Conservation (phyloP, 2,797 vertebrate species). For the Hydrocynus forskahlii region DNA sequence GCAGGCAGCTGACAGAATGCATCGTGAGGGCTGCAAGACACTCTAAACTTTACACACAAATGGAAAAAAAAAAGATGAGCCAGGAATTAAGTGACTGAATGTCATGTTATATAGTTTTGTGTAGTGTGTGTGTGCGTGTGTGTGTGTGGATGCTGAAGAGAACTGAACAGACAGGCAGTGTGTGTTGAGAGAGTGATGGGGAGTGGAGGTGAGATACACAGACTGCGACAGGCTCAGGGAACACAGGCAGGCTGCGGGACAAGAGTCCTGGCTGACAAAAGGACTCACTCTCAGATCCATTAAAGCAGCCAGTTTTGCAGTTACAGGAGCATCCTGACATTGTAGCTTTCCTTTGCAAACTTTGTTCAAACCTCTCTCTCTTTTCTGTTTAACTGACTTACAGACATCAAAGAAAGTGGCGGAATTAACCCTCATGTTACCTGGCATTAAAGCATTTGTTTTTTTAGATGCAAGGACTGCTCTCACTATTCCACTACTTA, state of each 20-base stretch:
- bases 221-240: constrained; percentile 68
- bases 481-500: too few relatives aligned
- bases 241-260: constrained; percentile 64
- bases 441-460: too few relatives aligned
- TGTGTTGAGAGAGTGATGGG: constrained; percentile 38
- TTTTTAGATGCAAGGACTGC: too few relatives aligned
- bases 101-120: constrained; percentile 38
- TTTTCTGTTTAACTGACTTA: neutral
- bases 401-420: neutral
- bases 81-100: constrained; percentile 51
- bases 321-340: constrained; percentile 60
- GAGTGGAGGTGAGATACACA: constrained; percentile 64
- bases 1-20: constrained; percentile 54
- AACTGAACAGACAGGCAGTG: constrained; percentile 67
- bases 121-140: constrained; percentile 44
- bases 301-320: constrained; percentile 69
- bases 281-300: constrained; percentile 70
- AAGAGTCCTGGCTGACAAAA: constrained; percentile 78
- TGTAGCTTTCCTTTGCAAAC: constrained; percentile 61
- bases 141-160: constrained; percentile 51
- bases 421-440: neutral
- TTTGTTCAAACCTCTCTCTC: constrained; percentile 3
- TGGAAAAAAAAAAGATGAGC: constrained; percentile 33
- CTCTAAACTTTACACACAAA: constrained; percentile 38
- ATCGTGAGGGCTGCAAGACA: constrained; percentile 43